These are phyloP conservation scores for Samia ricini DNA, from an alignment of 1,140 invertebrate genomes.

Conservation along the genomic window DNA sequence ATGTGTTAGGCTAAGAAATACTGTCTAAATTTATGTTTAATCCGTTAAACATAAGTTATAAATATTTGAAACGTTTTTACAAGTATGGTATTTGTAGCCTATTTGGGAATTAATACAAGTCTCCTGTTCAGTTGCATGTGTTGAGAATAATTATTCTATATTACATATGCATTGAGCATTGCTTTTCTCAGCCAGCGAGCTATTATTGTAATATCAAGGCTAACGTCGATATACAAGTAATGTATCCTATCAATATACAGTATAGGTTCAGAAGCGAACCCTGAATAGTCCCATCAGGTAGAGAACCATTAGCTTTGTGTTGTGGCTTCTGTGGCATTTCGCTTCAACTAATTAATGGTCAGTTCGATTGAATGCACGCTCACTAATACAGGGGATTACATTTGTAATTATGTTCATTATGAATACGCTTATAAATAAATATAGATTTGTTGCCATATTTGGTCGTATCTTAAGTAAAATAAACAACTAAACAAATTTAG, in stretches of 20 bases:
- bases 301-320: constrained; percentile 30
- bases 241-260: background rate
- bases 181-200: background rate
- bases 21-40: no score
- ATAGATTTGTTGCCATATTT: no score
- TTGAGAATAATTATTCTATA: no score
- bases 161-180: no score
- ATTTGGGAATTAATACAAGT: no score
- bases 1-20: no score
- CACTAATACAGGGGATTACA: constrained; percentile 20
- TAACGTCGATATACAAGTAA: background rate
- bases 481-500: no score
- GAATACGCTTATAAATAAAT: background rate
- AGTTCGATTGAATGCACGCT: constrained; percentile 22
- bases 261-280: background rate
- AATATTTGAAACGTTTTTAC: no score
- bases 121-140: no score
- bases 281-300: constrained; percentile 24
- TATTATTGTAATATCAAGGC: background rate
- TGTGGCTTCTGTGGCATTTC: constrained; percentile 19
- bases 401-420: constrained; percentile 17
- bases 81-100: no score
- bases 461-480: no score
- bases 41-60: no score
- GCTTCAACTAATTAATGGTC: constrained; percentile 28